Evolutionary conservation across 2,113 vertebrate genomes (phyloP).

Genomic region (Phalacrocorax aristotelis): DNA sequence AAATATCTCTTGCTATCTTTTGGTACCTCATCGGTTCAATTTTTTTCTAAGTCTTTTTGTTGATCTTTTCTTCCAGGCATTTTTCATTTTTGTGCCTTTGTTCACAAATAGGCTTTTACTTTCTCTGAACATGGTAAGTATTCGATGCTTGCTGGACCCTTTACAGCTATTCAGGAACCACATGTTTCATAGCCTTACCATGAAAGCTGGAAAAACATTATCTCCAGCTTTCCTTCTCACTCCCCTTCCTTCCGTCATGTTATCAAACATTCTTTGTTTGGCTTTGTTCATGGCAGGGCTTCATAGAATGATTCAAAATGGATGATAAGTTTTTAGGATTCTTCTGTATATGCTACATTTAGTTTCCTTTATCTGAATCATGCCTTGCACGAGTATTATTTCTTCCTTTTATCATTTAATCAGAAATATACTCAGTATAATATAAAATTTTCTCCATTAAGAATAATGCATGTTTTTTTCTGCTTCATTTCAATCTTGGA

Average conservation of each 20-base stretch:
- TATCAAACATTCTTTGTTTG: conserved; percentile 40
- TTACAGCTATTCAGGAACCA: neutral
- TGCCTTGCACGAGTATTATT: neutral
- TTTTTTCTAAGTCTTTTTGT: neutral
- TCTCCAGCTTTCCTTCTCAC: neutral
- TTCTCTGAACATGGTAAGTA: neutral
- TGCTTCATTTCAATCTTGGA: neutral
- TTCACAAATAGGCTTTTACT: conserved; percentile 34
- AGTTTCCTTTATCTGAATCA: conserved; percentile 23
- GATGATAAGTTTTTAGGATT: neutral
- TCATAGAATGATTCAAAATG: conserved; percentile 29
- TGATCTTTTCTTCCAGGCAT: neutral
- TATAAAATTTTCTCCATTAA: neutral
- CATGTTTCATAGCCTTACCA: neutral
- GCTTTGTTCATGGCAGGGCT: conserved; percentile 17
- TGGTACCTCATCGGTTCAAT: neutral
- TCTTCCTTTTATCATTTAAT: neutral
- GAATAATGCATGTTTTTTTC: neutral
- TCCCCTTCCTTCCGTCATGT: neutral
- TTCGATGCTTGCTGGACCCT: neutral
- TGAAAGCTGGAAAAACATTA: neutral
- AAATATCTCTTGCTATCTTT: neutral
- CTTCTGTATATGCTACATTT: neutral
- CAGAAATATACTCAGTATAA: neutral
- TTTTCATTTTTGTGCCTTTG: conserved; percentile 14